Base-by-base conservation (phyloP, 2,797 vertebrate genomes). In the Labroides dimidiatus region DNA sequence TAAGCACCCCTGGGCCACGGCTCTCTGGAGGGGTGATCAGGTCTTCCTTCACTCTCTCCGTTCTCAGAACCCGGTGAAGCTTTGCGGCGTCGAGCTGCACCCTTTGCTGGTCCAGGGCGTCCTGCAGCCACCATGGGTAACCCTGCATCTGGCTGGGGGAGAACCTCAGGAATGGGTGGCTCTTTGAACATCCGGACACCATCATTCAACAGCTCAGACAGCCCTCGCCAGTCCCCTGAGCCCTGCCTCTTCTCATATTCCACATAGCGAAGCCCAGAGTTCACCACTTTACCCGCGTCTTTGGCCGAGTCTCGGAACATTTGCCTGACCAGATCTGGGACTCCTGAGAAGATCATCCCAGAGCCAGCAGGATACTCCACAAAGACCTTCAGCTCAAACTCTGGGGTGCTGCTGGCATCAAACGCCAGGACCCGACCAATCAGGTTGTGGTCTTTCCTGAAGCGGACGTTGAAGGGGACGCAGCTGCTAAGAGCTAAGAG, bases 281-380 rank as follows among this genome's bases (percentile, higher is more conserved):
- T 96, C 75, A 96, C 94, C 0, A 94, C 94, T 76, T 96, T 96
- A 10, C 95, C 93, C 0, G 94, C 93, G 4, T 96, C 95, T 37
- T 96, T 96, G 68, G 95, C 94, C 0, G 95, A 94, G 60, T 97
- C 96, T 0, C 95, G 94, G 69, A 96, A 96, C 96, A 96, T 97
- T 91, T 96, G 95, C 72, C 94, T 90, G 42, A 95, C 96, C 68
- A 96, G 81, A 0, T 94, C 94, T 4, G 96, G 87, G 42, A 95
- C 87, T 1, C 95, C 94, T 0, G 94, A 94, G 65, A 94, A 97
- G 70, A 96, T 94, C 19, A 94, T 93, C 10, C 96, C 95, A 0
- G 96, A 95, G n/a, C 96, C 96, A 0, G 93, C 93, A 0, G 96
- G 96, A 41, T 97, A 97, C 69, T 97, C 96, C 1, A 94, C 90